Conservation (phyloP, 1,140 invertebrate genomes). For the Ceratina calcarata region DNA sequence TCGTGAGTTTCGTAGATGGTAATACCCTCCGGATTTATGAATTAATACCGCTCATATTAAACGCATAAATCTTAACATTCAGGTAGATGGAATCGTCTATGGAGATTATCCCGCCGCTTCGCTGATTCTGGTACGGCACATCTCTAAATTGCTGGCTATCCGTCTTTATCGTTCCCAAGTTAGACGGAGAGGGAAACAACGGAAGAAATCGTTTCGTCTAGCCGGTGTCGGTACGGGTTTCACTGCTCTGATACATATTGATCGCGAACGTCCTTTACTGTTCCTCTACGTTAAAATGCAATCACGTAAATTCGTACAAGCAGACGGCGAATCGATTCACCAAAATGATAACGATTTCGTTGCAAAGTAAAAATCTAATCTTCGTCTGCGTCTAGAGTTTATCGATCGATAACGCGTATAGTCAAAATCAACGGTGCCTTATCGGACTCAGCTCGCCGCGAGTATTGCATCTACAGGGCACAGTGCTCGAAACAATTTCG, state of each 20-base stretch:
- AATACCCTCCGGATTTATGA: constrained; percentile 60
- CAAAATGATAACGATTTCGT: background rate
- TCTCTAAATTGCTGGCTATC: constrained; percentile 23
- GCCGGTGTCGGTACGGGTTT: background rate
- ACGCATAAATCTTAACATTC: constrained; percentile 60
- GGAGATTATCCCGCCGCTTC: constrained; percentile 41
- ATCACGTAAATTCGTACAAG: background rate
- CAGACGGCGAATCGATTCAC: background rate
- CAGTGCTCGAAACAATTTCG: constrained; percentile 14
- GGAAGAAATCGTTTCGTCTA: background rate
- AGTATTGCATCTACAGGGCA: no score
- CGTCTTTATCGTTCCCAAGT: constrained; percentile 36
- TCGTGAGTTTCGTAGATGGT: constrained; percentile 57
- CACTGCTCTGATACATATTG: no score
- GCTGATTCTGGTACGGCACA: constrained; percentile 16
- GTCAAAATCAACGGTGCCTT: constrained; percentile 7
- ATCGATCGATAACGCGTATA: constrained; percentile 2
- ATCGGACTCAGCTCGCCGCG: constrained; percentile 15
- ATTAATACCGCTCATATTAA: constrained; percentile 63
- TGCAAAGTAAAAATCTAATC: constrained; percentile 7
- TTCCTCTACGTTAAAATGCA: no score
- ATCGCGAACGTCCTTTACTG: no score
- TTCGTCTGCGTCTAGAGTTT: background rate
- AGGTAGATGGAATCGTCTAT: constrained; percentile 51
- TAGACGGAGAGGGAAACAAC: no score